Conservation (phyloP, 2,888 invertebrate genomes). For the Brenthis ino region DNA sequence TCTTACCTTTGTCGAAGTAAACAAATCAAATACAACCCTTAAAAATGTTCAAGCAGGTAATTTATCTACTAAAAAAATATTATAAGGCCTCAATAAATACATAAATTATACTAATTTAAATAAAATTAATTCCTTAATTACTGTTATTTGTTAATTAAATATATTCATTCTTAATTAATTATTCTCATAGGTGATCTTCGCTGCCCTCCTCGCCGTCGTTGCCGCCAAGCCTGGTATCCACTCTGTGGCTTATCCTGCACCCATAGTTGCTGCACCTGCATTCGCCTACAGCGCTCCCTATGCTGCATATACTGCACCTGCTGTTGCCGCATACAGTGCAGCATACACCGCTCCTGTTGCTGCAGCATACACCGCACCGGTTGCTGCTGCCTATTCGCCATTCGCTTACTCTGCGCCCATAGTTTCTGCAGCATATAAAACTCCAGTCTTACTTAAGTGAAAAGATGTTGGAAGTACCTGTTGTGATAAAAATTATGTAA, state of each 20-base stretch:
- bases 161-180: neutral
- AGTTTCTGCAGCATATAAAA: conserved; percentile 46
- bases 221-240: conserved; percentile 73
- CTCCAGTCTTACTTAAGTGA: conserved; percentile 40
- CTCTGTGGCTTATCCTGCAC: conserved; percentile 53
- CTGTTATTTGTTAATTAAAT: neutral
- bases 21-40: conserved; percentile 45
- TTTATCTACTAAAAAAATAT: conserved; percentile 25
- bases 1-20: conserved; percentile 46
- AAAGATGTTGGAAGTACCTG: neutral
- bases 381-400: conserved; percentile 44
- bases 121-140: too few species aligned
- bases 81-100: neutral
- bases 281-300: conserved; percentile 67
- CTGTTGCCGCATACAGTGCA: conserved; percentile 47
- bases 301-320: conserved; percentile 45
- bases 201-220: conserved; percentile 62
- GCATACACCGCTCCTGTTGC: conserved; percentile 53
- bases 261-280: conserved; percentile 56
- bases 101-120: too few species aligned
- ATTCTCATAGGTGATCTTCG: conserved; percentile 60
- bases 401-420: conserved; percentile 42
- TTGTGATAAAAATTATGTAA: conserved; percentile 5
- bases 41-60: conserved; percentile 78
- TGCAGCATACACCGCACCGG: conserved; percentile 51